A percentile compares a stretch with the other conserved stretches of the same genome.
phyloP scores from a whole-genome alignment of 2,888 invertebrate species.

The Fabriciana adippe region DNA sequence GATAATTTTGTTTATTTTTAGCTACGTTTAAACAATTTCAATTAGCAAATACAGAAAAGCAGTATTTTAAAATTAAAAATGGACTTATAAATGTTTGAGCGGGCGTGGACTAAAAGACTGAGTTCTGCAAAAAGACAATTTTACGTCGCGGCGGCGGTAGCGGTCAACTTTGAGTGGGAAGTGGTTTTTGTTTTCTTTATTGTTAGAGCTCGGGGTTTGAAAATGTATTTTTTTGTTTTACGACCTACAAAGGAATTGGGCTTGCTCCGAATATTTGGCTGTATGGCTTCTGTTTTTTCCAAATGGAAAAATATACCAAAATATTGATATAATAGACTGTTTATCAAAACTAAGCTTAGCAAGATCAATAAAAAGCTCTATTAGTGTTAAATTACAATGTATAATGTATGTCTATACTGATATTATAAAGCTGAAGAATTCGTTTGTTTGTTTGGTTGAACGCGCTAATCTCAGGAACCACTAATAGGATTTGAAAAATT shows the following conservation, averaged over 20 bases:
- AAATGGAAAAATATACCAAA: no score
- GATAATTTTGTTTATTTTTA: neutral
- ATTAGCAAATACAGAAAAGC: neutral
- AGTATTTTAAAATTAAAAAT: neutral
- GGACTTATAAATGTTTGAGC: neutral
- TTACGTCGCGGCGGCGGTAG: neutral
- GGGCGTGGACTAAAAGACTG: neutral
- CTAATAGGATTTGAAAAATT: no score
- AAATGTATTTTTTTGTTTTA: constrained; percentile 12
- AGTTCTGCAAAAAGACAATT: constrained; percentile 8
- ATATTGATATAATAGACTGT: no score
- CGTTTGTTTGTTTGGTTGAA: no score
- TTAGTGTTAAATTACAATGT: no score
- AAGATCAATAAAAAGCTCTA: no score
- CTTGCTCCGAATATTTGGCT: neutral
- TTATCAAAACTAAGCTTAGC: no score
- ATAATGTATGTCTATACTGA: no score
- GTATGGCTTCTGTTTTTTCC: no score
- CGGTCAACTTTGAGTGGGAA: constrained; percentile 31
- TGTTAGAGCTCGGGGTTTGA: constrained; percentile 5
- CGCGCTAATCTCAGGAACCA: no score
- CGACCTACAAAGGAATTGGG: neutral
- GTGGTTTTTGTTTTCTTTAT: constrained; percentile 31
- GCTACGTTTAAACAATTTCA: neutral
- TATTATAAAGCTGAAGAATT: no score